These are phyloP conservation scores for Drosophila mimica DNA, from an alignment of 2,888 invertebrate genomes.

Conservation along the genomic window DNA sequence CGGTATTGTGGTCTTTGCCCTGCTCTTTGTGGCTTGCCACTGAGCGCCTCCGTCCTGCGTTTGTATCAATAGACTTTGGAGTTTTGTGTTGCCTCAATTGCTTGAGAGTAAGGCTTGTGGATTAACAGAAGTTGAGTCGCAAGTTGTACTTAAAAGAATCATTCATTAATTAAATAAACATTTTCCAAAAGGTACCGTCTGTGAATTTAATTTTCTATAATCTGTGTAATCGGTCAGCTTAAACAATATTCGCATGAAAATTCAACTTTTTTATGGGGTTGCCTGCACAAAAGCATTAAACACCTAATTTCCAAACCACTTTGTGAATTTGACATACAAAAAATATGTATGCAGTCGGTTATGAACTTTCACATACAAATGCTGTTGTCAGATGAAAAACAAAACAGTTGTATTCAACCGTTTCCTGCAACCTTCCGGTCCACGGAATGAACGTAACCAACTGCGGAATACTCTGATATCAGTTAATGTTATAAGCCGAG, in stretches of 20 bases:
- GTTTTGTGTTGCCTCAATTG: neutral
- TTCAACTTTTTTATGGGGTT: neutral
- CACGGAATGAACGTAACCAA: neutral
- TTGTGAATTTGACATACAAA: neutral
- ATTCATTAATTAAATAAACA: neutral
- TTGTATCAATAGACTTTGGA: slow-evolving; percentile 70
- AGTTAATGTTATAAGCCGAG: neutral
- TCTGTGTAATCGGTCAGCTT: neutral
- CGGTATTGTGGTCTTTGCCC: slow-evolving; percentile 65
- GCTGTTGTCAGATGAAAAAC: neutral
- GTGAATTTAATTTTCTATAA: neutral
- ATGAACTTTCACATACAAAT: neutral
- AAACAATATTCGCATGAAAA: neutral
- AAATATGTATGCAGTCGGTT: neutral
- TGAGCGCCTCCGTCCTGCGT: slow-evolving; percentile 38
- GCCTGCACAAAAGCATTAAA: neutral
- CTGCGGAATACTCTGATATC: neutral
- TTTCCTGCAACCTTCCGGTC: neutral
- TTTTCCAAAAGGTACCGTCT: neutral
- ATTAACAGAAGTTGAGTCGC: neutral
- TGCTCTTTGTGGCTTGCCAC: slow-evolving; percentile 58
- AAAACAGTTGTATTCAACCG: neutral
- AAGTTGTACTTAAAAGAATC: neutral
- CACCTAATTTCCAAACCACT: neutral
- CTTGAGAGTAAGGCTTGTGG: slow-evolving; percentile 12